phyloP scores from a whole-genome alignment of 2,797 vertebrate species.

The Oreonectes daqikongensis region DNA sequence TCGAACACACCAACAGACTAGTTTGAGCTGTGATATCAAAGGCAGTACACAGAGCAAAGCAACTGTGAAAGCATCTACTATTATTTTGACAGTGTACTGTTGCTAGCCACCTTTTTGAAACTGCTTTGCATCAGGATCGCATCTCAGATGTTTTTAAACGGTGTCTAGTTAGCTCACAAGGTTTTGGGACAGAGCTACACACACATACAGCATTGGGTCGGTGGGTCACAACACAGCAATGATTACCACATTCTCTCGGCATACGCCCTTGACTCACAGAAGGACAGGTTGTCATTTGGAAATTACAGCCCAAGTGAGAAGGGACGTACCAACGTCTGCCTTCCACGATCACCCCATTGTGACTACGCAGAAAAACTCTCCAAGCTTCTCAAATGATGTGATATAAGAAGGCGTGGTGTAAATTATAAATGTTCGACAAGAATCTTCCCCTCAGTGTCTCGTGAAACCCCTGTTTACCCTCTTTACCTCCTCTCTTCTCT shows the following conservation, averaged over 20 bases:
- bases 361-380: constrained; percentile 42
- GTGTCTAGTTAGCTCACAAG: not conserved
- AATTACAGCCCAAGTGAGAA: constrained; percentile 41
- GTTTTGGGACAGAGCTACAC: not conserved
- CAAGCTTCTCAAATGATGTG: constrained; percentile 21
- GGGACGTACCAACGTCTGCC: constrained; percentile 20
- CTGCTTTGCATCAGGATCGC: too few relatives aligned
- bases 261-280: constrained; percentile 49
- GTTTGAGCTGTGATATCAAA: too few relatives aligned
- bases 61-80: too few relatives aligned
- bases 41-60: too few relatives aligned
- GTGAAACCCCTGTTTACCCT: constrained; percentile 33
- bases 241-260: constrained; percentile 7
- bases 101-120: not conserved
- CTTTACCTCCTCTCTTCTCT: constrained; percentile 1
- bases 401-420: constrained; percentile 5
- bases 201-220: not conserved
- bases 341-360: constrained; percentile 41
- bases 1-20: too few relatives aligned
- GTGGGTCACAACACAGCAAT: not conserved
- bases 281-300: constrained; percentile 38
- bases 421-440: constrained; percentile 50
- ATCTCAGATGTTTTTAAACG: too few relatives aligned
- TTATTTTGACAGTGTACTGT: not conserved
- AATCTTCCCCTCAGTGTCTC: constrained; percentile 23